Evolutionary conservation across 2,888 invertebrate genomes (phyloP).

Genomic region (Xanthorhoe spadicearia): DNA sequence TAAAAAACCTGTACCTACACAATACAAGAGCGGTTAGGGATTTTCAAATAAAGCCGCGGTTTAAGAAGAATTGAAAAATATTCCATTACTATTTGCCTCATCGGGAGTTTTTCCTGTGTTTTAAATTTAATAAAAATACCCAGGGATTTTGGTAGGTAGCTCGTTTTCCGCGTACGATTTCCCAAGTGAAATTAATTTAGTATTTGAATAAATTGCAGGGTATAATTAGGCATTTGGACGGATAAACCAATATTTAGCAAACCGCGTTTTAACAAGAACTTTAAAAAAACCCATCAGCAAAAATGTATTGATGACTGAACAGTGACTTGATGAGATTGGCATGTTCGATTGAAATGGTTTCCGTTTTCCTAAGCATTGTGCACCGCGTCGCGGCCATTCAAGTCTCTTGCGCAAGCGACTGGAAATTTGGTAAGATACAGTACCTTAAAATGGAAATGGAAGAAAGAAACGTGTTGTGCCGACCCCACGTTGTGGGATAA

Average conservation of each 20-base stretch:
- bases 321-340: not conserved
- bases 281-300: not conserved
- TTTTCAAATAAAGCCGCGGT: not conserved
- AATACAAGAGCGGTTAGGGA: not conserved
- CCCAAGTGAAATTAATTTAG: not conserved
- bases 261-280: not conserved
- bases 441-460: too few species aligned
- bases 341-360: conserved; percentile 9
- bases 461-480: too few species aligned
- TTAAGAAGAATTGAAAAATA: not conserved
- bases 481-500: too few species aligned
- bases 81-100: not conserved
- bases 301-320: not conserved
- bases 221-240: not conserved
- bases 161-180: not conserved
- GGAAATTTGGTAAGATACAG: not conserved
- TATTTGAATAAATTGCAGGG: too few species aligned
- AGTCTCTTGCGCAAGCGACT: not conserved
- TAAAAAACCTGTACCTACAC: not conserved
- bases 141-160: not conserved
- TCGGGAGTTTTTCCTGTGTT: not conserved
- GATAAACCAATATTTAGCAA: not conserved
- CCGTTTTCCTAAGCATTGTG: conserved; percentile 8
- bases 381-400: not conserved
- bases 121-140: not conserved